Evolutionary conservation across 2,888 invertebrate species (phyloP).

Genomic region (Leptothorax acervorum): DNA sequence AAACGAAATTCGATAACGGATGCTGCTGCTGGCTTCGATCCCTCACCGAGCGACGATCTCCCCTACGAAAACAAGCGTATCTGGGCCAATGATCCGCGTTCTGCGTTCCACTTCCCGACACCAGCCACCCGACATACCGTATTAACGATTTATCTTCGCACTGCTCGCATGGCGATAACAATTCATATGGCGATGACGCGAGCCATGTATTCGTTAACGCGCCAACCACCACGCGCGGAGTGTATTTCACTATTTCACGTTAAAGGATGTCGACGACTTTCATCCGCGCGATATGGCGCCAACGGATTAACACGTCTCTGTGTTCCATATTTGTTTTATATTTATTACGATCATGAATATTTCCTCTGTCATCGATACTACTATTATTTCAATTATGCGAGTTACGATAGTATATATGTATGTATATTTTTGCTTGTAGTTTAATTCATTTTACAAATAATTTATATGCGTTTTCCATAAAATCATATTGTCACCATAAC

Average conservation of each 20-base stretch:
- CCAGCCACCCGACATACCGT: slow-evolving; percentile 58
- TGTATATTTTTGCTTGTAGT: not conserved
- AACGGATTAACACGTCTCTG: slow-evolving; percentile 11
- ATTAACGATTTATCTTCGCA: slow-evolving; percentile 72
- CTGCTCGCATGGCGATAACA: slow-evolving; percentile 66
- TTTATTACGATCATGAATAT: slow-evolving; percentile 11
- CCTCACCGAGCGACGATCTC: not conserved
- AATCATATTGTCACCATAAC: not conserved
- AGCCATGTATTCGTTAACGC: slow-evolving; percentile 60
- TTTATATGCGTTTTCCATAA: not conserved
- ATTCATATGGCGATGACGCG: slow-evolving; percentile 65
- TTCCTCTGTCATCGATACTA: not conserved
- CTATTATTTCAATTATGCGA: not conserved
- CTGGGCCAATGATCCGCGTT: slow-evolving; percentile 60
- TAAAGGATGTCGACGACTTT: slow-evolving; percentile 42
- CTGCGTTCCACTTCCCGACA: slow-evolving; percentile 57
- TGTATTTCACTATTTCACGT: slow-evolving; percentile 48
- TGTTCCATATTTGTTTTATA: not conserved
- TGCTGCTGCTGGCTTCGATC: slow-evolving; percentile 44
- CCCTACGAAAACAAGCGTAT: slow-evolving; percentile 59
- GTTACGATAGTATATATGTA: not conserved
- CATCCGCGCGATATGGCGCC: slow-evolving; percentile 32
- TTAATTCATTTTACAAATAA: slow-evolving; percentile 6
- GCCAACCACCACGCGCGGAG: slow-evolving; percentile 41
- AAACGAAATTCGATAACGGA: slow-evolving; percentile 61